phyloP scores from a whole-genome alignment of 2,113 vertebrate genomes.

The Lagopus muta region DNA sequence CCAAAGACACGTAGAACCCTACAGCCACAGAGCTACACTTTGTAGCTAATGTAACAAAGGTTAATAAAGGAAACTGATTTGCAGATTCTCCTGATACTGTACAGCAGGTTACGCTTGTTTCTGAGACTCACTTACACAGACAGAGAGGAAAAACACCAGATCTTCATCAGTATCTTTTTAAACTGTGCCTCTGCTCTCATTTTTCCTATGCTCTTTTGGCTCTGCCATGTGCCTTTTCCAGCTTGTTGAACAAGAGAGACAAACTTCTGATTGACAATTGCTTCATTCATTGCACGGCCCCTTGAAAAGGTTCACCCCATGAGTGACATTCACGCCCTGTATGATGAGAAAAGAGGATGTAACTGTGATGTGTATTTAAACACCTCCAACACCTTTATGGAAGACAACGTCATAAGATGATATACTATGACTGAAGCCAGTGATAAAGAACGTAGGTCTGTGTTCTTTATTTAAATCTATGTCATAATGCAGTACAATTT shows the following conservation, averaged over 20 bases:
- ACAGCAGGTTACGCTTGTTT: background rate
- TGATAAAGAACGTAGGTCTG: background rate
- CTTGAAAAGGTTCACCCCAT: background rate
- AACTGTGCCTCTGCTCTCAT: background rate
- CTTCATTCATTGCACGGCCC: background rate
- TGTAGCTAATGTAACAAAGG: background rate
- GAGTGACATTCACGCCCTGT: background rate
- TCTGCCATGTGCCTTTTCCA: background rate
- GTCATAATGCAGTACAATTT: background rate
- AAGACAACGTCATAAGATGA: background rate
- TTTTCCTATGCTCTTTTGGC: background rate
- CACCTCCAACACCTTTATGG: background rate
- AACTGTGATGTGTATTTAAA: background rate
- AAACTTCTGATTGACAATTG: background rate
- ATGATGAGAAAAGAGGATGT: background rate
- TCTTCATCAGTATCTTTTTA: background rate
- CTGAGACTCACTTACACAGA: background rate
- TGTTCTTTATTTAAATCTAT: background rate
- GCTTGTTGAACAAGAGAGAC: background rate
- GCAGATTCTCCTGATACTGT: background rate
- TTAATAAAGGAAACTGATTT: slow-evolving; percentile 11
- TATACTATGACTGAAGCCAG: background rate
- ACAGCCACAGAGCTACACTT: background rate
- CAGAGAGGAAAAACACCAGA: background rate
- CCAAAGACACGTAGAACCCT: background rate